A percentile compares a stretch with the other conserved stretches of the same genome.
phyloP scores from a whole-genome alignment of 2,888 invertebrate species.

The Nephrotoma appendiculata region DNA sequence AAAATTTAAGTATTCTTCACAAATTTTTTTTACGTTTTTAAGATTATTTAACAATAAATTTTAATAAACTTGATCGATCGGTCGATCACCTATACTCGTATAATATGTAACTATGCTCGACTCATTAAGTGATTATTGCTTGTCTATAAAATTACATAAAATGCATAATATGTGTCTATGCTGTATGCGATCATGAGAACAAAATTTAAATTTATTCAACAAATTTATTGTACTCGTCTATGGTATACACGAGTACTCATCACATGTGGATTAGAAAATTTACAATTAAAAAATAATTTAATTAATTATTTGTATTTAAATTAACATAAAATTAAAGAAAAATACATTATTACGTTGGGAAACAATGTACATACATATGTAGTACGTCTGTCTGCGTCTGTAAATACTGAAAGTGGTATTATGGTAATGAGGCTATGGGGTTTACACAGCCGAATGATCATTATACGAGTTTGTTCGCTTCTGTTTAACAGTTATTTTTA shows the following conservation, averaged over 20 bases:
- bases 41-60: background rate
- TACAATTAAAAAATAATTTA: background rate
- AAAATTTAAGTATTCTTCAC: background rate
- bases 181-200: background rate
- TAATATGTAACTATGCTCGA: too few relatives aligned
- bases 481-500: background rate
- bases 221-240: background rate
- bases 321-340: background rate
- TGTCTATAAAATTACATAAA: background rate
- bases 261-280: background rate
- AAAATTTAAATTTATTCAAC: background rate
- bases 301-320: background rate
- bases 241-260: background rate
- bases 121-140: background rate
- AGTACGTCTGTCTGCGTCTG: too few relatives aligned
- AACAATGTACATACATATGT: background rate
- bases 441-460: background rate
- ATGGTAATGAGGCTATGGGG: background rate
- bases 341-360: background rate
- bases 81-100: background rate
- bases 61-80: background rate
- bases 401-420: background rate
- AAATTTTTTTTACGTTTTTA: background rate
- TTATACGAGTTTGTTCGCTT: background rate
- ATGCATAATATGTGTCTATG: background rate